Base-by-base conservation (phyloP, 2,888 invertebrate species). In the Syritta pipiens region DNA sequence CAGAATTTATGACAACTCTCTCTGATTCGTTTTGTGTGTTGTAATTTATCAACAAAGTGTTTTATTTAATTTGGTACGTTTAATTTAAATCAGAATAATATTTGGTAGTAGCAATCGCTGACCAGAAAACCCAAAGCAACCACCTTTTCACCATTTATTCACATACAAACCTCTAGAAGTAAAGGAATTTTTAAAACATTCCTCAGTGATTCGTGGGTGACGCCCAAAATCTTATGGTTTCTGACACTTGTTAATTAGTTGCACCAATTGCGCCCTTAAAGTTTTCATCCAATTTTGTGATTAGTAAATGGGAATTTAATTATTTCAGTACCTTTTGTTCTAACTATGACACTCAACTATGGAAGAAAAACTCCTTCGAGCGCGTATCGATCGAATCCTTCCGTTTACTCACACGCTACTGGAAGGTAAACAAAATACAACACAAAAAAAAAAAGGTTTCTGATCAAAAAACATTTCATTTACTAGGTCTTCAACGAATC, bases 381-480 rank as follows among this genome's bases (percentile, higher is more conserved):
- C 62, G 94, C 95, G 2, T 92, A 92, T 85, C 90, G 92, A 83
- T 96, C 96, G 46, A 95, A 96, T 83, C 95, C 95, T 6, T 96
- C 96, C 0, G 93, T 96, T 40, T 96, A 96, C 86, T 96, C 96
- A 0, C 96, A 96, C 88, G 94, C 96, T 65, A 96, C 96, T 57
- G 92, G 92, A 85, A 91, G 91, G 92, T 92, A 88, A 69, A 67
- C n/a, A 88, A 44, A 53, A 12, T 44, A 7, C 24, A 30, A 26
- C 20, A 14, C n/a, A n/a, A 7, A n/a, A 89, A 44, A 4, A 32
- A 35, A 24, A n/a, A 4, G 6, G 7, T 7, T n/a, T 2, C 7
- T 49, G 5, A 26, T 9, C 20, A n/a, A 44, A 7, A 6, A 32
- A 35, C 0, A 26, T 9, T 30, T 4, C 26, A 22, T 17, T 20